These are phyloP conservation scores for Nemotelus nigrinus DNA, from an alignment of 2,888 invertebrate genomes.

Conservation along the genomic window DNA sequence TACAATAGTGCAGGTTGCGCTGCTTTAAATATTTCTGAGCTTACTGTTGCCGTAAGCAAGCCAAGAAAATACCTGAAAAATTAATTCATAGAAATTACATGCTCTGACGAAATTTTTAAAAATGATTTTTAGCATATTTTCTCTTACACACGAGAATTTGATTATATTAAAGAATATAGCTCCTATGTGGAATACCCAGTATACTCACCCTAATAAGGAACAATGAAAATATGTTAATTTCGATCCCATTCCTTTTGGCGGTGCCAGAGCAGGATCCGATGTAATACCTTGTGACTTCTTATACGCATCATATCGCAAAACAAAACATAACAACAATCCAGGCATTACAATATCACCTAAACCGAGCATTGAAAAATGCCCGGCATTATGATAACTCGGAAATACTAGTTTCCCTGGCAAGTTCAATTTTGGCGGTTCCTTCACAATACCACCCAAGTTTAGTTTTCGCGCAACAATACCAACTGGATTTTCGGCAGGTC, in stretches of 20 bases:
- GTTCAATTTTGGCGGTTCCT: conserved; percentile 94
- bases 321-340: conserved; percentile 93
- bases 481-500: conserved; percentile 92
- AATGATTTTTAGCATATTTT: neutral
- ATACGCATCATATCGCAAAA: conserved; percentile 96
- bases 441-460: conserved; percentile 88
- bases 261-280: conserved; percentile 70
- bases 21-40: conserved; percentile 97
- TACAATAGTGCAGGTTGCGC: conserved; percentile 97
- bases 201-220: conserved; percentile 83
- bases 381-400: conserved; percentile 95
- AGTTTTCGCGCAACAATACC: conserved; percentile 92
- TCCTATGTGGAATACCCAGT: no score
- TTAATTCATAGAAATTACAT: neutral
- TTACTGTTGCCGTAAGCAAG: conserved; percentile 94
- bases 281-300: conserved; percentile 78
- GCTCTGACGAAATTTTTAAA: neutral
- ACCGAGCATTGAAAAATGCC: conserved; percentile 96
- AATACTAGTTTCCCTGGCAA: conserved; percentile 97
- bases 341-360: conserved; percentile 94
- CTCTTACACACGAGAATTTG: no score
- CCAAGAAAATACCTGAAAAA: conserved; percentile 83
- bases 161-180: no score
- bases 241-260: conserved; percentile 69
- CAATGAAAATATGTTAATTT: conserved; percentile 96